phyloP scores from a whole-genome alignment of 2,797 vertebrate species.

The Chaunax sp. region DNA sequence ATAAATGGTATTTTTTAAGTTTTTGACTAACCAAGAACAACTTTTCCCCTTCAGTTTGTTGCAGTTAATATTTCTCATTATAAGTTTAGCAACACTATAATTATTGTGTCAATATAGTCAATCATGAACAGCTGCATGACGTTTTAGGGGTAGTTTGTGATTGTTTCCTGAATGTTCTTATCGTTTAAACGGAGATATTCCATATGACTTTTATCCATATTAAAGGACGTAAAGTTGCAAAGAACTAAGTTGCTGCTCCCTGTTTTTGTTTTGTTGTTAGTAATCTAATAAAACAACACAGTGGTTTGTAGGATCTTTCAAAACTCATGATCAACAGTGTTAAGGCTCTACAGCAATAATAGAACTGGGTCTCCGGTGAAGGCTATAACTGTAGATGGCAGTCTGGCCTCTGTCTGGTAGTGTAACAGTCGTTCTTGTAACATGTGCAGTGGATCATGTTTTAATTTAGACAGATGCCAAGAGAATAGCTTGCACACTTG shows the following conservation, averaged over 20 bases:
- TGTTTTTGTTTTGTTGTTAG: too few relatives aligned
- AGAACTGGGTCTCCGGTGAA: constrained; percentile 6
- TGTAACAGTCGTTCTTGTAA: constrained; percentile 30
- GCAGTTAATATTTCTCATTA: constrained; percentile 80
- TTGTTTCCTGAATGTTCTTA: constrained; percentile 34
- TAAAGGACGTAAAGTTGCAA: too few relatives aligned
- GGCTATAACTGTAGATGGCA: constrained; percentile 53
- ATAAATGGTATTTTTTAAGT: constrained; percentile 74
- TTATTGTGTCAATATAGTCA: constrained; percentile 70
- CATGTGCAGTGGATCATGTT: constrained; percentile 38
- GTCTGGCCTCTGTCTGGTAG: constrained; percentile 47
- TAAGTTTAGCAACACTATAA: constrained; percentile 70
- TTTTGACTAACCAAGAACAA: constrained; percentile 73
- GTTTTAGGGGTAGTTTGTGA: constrained; percentile 41
- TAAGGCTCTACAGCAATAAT: not conserved
- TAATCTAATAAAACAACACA: too few relatives aligned
- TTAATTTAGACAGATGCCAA: constrained; percentile 28
- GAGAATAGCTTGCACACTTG: constrained; percentile 12
- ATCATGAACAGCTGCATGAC: constrained; percentile 62
- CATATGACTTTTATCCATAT: too few relatives aligned
- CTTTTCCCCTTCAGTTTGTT: constrained; percentile 64
- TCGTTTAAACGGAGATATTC: not conserved
- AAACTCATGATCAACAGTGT: constrained; percentile 14
- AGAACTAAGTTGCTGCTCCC: too few relatives aligned
- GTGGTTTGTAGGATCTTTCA: too few relatives aligned